These are phyloP conservation scores for Drosophila kokeensis DNA, from an alignment of 2,888 invertebrate species.

Conservation along the genomic window DNA sequence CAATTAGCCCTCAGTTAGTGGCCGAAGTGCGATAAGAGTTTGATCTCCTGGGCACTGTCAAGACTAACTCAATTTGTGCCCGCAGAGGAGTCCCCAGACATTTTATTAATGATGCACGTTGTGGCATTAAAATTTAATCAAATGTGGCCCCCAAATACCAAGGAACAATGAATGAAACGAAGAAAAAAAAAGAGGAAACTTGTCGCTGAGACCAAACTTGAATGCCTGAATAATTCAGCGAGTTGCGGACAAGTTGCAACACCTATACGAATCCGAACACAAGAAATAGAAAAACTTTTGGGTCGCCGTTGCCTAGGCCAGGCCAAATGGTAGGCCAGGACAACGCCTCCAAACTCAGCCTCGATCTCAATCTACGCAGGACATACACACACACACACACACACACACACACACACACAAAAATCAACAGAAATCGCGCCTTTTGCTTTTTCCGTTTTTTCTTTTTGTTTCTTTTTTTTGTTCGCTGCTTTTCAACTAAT, in stretches of 20 bases:
- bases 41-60: slow-evolving; percentile 32
- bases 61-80: slow-evolving; percentile 69
- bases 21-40: background rate
- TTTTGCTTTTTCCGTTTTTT: slow-evolving; percentile 44
- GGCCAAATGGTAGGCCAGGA: slow-evolving; percentile 18
- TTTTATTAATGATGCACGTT: slow-evolving; percentile 82
- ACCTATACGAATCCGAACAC: slow-evolving; percentile 45
- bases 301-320: slow-evolving; percentile 26
- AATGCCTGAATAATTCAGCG: slow-evolving; percentile 72
- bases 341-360: slow-evolving; percentile 43
- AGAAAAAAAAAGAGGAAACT: slow-evolving; percentile 36
- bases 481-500: slow-evolving; percentile 63
- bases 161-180: background rate
- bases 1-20: slow-evolving; percentile 55
- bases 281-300: slow-evolving; percentile 26
- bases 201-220: slow-evolving; percentile 47
- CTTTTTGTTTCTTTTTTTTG: slow-evolving; percentile 14
- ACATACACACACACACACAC: background rate
- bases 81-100: slow-evolving; percentile 69
- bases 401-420: background rate
- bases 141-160: slow-evolving; percentile 62
- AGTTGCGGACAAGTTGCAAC: slow-evolving; percentile 75
- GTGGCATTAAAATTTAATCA: slow-evolving; percentile 84
- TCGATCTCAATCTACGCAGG: slow-evolving; percentile 22
- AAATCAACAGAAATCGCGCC: slow-evolving; percentile 39